Evolutionary conservation across 37 sponge, comb jelly and placozoan genomes (phyloP).

Genomic region (Cliona cf. orientalis): DNA sequence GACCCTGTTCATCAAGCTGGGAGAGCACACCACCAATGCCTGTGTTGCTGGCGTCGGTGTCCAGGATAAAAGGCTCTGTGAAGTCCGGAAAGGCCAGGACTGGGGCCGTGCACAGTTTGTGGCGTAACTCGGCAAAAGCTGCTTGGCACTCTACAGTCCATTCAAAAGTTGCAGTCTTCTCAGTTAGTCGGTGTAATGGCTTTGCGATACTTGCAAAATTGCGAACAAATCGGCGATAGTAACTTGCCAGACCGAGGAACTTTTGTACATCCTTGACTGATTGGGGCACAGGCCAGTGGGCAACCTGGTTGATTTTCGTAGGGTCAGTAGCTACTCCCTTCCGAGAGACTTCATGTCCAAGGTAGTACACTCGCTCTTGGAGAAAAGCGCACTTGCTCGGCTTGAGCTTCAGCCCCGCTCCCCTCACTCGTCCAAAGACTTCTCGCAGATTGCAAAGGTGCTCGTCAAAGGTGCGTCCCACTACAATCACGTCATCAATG

Average conservation of each 20-base stretch:
- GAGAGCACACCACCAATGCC: constrained; percentile 56
- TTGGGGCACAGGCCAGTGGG: constrained; percentile 30
- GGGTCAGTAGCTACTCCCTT: constrained; percentile 36
- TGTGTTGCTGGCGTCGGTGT: constrained; percentile 48
- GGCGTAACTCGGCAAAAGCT: constrained; percentile 37
- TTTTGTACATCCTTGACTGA: constrained; percentile 21
- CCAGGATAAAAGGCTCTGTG: constrained; percentile 28
- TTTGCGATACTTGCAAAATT: constrained; percentile 28
- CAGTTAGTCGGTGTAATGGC: constrained; percentile 41
- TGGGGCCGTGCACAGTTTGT: constrained; percentile 17
- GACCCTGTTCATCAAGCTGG: constrained; percentile 26
- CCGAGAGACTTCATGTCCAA: constrained; percentile 42
- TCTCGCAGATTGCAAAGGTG: constrained; percentile 28
- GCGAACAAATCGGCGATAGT: constrained; percentile 42
- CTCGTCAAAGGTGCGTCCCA: constrained; percentile 23
- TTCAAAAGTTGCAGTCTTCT: constrained; percentile 6
- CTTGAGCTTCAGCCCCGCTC: constrained; percentile 48
- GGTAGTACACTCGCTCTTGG: constrained; percentile 9
- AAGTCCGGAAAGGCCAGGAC: constrained; percentile 36
- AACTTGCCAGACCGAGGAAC: constrained; percentile 35
- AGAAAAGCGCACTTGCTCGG: constrained; percentile 39
- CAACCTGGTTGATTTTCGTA: constrained; percentile 12
- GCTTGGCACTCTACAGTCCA: constrained; percentile 42
- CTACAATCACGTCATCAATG: constrained; percentile 45
- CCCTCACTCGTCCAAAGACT: constrained; percentile 22